Percentiles rank a stretch among this genome's conserved stretches.
Conservation (phyloP, 2,113 vertebrate species). For the Okapia johnstoni region DNA sequence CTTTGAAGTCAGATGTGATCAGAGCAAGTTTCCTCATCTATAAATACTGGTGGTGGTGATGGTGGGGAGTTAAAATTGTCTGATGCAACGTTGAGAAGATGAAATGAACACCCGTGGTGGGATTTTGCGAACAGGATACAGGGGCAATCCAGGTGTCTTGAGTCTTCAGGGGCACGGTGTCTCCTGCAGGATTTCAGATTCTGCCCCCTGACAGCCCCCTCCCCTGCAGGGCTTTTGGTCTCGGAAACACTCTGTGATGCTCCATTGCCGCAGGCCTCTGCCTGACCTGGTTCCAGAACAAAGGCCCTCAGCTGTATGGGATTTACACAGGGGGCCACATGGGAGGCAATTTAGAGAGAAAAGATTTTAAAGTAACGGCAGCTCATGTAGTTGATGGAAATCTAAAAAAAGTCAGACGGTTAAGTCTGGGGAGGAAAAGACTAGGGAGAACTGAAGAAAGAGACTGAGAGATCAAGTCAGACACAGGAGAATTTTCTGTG, state of each 20-base stretch:
- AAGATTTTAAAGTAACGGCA: neutral
- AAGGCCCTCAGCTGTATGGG: neutral
- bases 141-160: rapidly evolving
- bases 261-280: neutral
- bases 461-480: neutral
- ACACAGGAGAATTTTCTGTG: neutral
- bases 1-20: neutral
- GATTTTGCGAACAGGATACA: neutral
- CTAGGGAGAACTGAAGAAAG: neutral
- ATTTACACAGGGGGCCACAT: neutral
- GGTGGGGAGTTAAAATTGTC: neutral
- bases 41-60: neutral
- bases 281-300: neutral
- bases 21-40: neutral
- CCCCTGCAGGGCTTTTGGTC: neutral
- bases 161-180: rapidly evolving
- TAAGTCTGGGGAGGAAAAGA: neutral
- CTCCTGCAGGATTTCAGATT: neutral
- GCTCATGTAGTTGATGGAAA: neutral
- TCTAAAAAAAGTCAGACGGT: neutral
- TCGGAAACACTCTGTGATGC: neutral
- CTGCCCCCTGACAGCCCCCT: rapidly evolving
- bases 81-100: neutral
- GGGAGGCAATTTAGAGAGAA: neutral
- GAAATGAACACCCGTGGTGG: neutral